A percentile compares a stretch with the other conserved stretches of the same genome.
Evolutionary conservation across 2,797 vertebrate species (phyloP).

Genomic region (Lepilemur septentrionalis): DNA sequence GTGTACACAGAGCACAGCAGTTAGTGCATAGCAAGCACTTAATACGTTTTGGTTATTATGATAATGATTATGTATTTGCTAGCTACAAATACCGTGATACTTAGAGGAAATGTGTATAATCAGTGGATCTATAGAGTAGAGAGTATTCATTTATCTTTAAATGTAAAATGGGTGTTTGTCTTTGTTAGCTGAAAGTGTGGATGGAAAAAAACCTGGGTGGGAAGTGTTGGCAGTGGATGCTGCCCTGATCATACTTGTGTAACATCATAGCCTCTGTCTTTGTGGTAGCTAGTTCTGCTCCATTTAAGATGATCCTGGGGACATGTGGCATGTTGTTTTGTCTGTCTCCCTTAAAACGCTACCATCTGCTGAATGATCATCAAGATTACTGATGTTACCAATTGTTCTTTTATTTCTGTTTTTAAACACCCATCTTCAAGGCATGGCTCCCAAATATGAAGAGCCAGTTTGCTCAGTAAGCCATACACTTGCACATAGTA

Average conservation of each 20-base stretch:
- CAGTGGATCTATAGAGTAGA: not conserved
- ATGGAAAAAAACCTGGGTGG: not conserved
- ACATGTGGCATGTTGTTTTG: not conserved
- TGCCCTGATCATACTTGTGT: not conserved
- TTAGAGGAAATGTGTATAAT: not conserved
- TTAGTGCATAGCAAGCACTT: not conserved
- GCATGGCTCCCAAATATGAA: not conserved
- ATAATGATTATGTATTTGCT: not conserved
- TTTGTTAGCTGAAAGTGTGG: not conserved
- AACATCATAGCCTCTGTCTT: not conserved
- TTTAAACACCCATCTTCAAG: not conserved
- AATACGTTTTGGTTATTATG: not conserved
- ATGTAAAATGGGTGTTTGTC: too few species aligned
- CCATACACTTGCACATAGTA: not conserved
- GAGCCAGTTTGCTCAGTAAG: not conserved
- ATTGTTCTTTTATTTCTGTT: slow-evolving; percentile 20
- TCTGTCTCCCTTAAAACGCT: not conserved
- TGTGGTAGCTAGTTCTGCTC: not conserved
- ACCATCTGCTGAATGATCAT: not conserved
- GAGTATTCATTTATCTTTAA: not conserved
- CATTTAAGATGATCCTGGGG: not conserved
- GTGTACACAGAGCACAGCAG: not conserved
- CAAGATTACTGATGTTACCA: not conserved
- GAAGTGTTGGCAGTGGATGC: not conserved
- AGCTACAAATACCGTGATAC: not conserved